Evolutionary conservation across 2,888 invertebrate species (phyloP).

Genomic region (Pammene fasciana): DNA sequence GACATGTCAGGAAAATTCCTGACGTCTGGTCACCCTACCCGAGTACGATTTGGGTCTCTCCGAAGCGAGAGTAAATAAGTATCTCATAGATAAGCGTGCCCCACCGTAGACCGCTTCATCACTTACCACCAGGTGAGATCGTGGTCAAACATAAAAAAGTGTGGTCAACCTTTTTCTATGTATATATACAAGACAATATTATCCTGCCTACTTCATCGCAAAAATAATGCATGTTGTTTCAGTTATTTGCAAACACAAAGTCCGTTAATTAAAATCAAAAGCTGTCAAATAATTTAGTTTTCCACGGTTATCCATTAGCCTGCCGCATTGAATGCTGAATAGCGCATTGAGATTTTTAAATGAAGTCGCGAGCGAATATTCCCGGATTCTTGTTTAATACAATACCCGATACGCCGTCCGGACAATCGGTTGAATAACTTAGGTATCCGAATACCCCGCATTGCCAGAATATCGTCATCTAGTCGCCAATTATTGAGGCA

Average conservation of each 20-base stretch:
- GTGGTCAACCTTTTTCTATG: background rate
- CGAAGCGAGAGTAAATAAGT: no score
- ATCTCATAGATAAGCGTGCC: no score
- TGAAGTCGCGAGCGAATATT: conserved; percentile 29
- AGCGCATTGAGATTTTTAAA: conserved; percentile 36
- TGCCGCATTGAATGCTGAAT: conserved; percentile 30
- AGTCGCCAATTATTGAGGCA: conserved; percentile 70
- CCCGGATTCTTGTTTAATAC: conserved; percentile 32
- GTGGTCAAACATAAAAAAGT: no score
- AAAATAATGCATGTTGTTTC: background rate
- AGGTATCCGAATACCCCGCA: conserved; percentile 53
- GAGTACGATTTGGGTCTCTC: no score
- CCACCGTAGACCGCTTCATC: no score
- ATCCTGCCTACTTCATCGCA: background rate
- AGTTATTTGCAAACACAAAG: background rate
- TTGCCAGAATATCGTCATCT: conserved; percentile 66
- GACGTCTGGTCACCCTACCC: no score
- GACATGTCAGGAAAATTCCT: no score
- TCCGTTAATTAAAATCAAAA: conserved; percentile 27
- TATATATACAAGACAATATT: no score
- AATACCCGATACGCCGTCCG: conserved; percentile 25
- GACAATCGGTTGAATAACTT: conserved; percentile 38
- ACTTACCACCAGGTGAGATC: no score
- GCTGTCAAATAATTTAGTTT: conserved; percentile 25
- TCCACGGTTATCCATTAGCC: conserved; percentile 17